Percentiles rank a stretch among this genome's conserved stretches.
These are phyloP conservation scores for Solea solea DNA, from an alignment of 2,113 vertebrate species.

Conservation along the genomic window DNA sequence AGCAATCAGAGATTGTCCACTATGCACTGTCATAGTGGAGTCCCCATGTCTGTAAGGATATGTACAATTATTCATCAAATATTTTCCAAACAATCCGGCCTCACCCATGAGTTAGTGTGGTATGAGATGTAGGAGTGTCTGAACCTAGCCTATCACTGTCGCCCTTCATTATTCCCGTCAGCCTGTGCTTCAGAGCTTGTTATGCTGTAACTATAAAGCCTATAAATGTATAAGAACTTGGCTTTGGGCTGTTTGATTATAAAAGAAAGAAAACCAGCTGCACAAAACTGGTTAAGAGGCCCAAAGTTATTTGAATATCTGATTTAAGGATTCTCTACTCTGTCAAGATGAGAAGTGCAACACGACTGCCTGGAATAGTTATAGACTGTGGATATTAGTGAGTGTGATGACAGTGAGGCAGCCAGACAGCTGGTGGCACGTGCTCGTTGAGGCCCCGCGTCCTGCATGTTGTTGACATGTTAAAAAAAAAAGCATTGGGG, in stretches of 20 bases:
- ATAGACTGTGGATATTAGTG: conserved; percentile 34
- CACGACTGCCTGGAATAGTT: conserved; percentile 2
- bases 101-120: conserved; percentile 46
- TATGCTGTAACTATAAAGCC: background rate
- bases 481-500: conserved; percentile 41
- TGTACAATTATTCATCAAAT: conserved; percentile 62
- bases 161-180: conserved; percentile 33
- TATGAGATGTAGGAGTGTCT: conserved; percentile 48
- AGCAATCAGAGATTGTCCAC: conserved; percentile 12
- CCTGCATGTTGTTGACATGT: conserved; percentile 66
- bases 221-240: background rate
- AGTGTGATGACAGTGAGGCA: conserved; percentile 67
- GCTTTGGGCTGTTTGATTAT: conserved; percentile 22
- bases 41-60: conserved; percentile 58
- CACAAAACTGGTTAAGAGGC: conserved; percentile 11
- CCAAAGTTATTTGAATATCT: conserved; percentile 9
- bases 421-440: conserved; percentile 69
- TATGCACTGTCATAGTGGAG: conserved; percentile 29
- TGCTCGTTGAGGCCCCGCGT: conserved; percentile 31
- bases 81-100: conserved; percentile 61
- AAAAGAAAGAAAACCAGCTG: background rate
- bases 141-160: conserved; percentile 39
- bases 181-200: conserved; percentile 8
- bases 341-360: conserved; percentile 10
- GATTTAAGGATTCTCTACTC: conserved; percentile 11